Base-by-base conservation (phyloP, 2,113 vertebrate genomes). In the Rhipidura dahli region DNA sequence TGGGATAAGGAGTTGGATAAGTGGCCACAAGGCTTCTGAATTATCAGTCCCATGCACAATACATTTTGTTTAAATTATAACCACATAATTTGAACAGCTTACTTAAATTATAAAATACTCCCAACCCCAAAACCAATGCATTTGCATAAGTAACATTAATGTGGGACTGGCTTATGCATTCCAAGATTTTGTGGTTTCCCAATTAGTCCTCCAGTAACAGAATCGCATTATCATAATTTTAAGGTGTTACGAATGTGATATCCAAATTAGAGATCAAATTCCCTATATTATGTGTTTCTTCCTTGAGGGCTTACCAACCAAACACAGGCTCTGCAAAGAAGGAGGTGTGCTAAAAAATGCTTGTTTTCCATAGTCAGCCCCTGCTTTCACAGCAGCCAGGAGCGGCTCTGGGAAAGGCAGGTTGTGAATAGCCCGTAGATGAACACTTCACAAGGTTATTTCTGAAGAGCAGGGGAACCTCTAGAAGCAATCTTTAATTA, bases 201-300 rank as follows among this genome's bases (percentile, higher is more conserved):
- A 96, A 97, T 97, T 96, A 95, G 88, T 97, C 85, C 76, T 97
- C 90, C 68, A 79, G 90, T 93, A 96, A 92, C 31, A 71, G 93
- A 94, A 93, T 92, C 83, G 30, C n/a, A 86, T 95, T 95, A 92
- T 92, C 79, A 94, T 97, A 88, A 96, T 96, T 93, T 95, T 76
- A 71, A 96, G 80, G 93, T 94, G 93, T 84, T 96, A 79, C 86
- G 6, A 96, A 96, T 56, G 80, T 35, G 83, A 95, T 94, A 93
- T 87, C 91, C 94, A 95, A 95, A 97, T 94, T 91, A 96, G 83
- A 91, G 94, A 97, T 97, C 93, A 93, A 95, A 96, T 94, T 93
- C 92, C 76, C 64, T 68, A 40, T 86, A 69, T 80, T 88, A 88
- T 71, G 53, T 81, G 56, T 87, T 91, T 89, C 90, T 94, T 96